These are phyloP conservation scores for Enteromius unitaeniatus DNA, from an alignment of 2,797 vertebrate species.

Conservation along the genomic window DNA sequence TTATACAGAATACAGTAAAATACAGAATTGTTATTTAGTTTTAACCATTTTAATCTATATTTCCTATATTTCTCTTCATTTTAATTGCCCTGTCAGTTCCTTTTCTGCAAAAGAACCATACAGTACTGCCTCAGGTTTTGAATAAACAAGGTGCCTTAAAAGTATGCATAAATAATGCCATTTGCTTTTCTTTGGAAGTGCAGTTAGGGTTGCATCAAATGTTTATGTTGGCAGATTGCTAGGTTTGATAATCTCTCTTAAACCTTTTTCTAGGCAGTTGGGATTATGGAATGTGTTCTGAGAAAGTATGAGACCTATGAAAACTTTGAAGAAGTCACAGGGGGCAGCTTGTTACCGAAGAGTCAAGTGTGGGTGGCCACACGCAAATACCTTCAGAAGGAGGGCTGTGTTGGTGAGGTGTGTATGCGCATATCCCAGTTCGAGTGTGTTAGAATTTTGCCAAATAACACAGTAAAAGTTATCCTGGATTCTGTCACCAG, in stretches of 20 bases:
- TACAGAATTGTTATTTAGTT: not conserved
- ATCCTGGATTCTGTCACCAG: slow-evolving; percentile 67
- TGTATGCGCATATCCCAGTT: slow-evolving; percentile 27
- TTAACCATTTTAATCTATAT: not conserved
- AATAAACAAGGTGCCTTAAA: not conserved
- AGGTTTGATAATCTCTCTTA: not conserved
- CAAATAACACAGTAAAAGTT: not conserved
- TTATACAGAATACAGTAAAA: not conserved
- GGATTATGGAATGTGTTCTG: slow-evolving; percentile 91
- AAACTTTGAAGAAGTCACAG: slow-evolving; percentile 90
- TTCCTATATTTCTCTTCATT: not conserved
- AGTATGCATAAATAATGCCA: not conserved
- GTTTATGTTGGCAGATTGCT: not conserved
- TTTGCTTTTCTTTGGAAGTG: not conserved
- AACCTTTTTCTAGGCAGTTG: slow-evolving; percentile 80
- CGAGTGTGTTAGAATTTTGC: not conserved
- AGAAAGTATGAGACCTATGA: slow-evolving; percentile 91
- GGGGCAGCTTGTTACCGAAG: slow-evolving; percentile 88
- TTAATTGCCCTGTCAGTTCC: not conserved
- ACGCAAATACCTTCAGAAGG: slow-evolving; percentile 96
- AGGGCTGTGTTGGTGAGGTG: slow-evolving; percentile 89
- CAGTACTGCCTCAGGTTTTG: not conserved
- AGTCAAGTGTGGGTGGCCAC: slow-evolving; percentile 92
- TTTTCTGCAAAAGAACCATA: not conserved
- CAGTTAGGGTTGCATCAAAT: not conserved